Conservation (phyloP, 1,140 invertebrate genomes). For the Temnothorax curvispinosus region DNA sequence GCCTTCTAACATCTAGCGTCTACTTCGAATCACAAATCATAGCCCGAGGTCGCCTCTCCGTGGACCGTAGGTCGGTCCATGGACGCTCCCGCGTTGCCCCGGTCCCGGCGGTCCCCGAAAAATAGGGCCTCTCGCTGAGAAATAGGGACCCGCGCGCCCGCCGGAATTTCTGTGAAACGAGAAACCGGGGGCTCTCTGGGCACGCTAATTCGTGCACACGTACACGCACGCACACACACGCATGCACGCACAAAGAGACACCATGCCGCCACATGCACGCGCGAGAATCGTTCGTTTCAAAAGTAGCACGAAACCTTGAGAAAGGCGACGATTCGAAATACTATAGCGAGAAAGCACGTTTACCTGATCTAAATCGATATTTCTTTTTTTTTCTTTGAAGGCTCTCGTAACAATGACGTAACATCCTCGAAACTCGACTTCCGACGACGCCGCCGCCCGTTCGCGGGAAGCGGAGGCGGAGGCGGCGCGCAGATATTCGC, state of each 20-base stretch:
- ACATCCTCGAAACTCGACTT: not conserved
- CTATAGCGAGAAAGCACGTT: too few relatives aligned
- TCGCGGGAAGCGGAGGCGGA: not conserved
- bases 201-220: slow-evolving; percentile 38
- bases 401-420: not conserved
- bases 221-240: not conserved
- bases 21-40: slow-evolving; percentile 79
- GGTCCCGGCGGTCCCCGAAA: not conserved
- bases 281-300: not conserved
- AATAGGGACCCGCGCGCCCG: slow-evolving; percentile 1
- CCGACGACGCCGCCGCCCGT: not conserved
- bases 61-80: slow-evolving; percentile 37
- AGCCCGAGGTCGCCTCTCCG: slow-evolving; percentile 56
- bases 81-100: not conserved
- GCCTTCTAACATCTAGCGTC: slow-evolving; percentile 62
- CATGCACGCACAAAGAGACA: not conserved
- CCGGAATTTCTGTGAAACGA: slow-evolving; percentile 58
- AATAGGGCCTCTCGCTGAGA: slow-evolving; percentile 31
- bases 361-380: too few relatives aligned
- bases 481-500: not conserved
- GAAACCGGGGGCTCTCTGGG: slow-evolving; percentile 15
- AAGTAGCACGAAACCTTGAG: not conserved
- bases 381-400: not conserved
- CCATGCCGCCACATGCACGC: not conserved
- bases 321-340: not conserved